A percentile compares a stretch with the other conserved stretches of the same genome.
Conservation (phyloP, 2,797 vertebrate genomes). For the Micropoecilia bifurca region DNA sequence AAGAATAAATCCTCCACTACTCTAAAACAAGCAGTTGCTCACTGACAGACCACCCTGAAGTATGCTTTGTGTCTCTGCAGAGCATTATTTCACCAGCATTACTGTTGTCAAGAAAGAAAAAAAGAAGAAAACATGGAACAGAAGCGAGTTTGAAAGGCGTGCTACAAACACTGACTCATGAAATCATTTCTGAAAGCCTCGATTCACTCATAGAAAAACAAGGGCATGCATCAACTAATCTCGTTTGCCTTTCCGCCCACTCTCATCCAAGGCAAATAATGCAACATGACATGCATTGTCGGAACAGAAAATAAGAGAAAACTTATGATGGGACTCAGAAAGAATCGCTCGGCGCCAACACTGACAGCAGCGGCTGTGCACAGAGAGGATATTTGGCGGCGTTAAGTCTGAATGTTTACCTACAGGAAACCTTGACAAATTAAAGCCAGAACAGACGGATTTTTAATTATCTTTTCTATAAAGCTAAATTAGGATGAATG, state of each 20-base stretch:
- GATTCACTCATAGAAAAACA: constrained; percentile 62
- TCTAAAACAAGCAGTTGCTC: constrained; percentile 23
- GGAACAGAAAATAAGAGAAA: constrained; percentile 61
- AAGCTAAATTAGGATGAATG: not conserved
- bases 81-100: constrained; percentile 32
- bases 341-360: constrained; percentile 24
- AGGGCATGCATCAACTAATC: constrained; percentile 67
- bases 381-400: not conserved
- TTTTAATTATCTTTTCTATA: not conserved
- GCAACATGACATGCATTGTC: constrained; percentile 69
- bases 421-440: constrained; percentile 22
- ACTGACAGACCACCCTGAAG: constrained; percentile 49
- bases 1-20: constrained; percentile 17
- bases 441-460: not conserved
- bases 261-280: constrained; percentile 65
- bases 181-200: constrained; percentile 59
- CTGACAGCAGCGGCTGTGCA: constrained; percentile 13
- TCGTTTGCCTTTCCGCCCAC: constrained; percentile 68
- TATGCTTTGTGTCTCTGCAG: constrained; percentile 34
- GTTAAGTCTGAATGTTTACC: constrained; percentile 3
- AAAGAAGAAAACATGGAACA: not conserved
- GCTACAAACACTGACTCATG: constrained; percentile 56
- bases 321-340: constrained; percentile 63
- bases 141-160: constrained; percentile 51
- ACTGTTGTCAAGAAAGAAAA: constrained; percentile 34